Percentiles rank a stretch among this genome's conserved stretches.
These are phyloP conservation scores for Sapajus apella DNA, from an alignment of 2,113 vertebrate species.

Conservation along the genomic window DNA sequence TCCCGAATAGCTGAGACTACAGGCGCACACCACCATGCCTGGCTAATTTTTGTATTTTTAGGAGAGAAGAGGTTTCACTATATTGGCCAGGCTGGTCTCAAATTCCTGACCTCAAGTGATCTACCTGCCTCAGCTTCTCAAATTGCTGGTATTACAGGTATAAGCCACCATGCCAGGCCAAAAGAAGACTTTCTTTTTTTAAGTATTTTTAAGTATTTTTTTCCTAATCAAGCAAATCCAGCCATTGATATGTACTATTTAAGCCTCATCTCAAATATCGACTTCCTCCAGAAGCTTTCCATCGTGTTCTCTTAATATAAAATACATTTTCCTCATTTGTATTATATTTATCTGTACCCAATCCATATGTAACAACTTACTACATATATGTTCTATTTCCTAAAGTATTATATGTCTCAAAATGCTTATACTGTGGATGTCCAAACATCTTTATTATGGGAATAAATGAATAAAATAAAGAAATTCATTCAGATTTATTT, in stretches of 20 bases:
- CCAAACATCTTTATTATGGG: neutral
- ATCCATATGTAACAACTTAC: neutral
- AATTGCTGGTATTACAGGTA: no score
- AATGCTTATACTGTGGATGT: neutral
- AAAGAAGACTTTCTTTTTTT: neutral
- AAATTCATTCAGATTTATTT: neutral
- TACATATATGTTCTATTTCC: neutral
- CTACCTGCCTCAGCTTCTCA: no score
- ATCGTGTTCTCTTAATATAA: no score
- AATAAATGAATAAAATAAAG: neutral
- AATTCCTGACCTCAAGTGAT: no score
- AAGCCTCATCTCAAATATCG: neutral
- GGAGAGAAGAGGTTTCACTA: no score
- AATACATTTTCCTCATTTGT: accelerated
- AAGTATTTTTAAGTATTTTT: neutral
- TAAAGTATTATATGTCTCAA: neutral
- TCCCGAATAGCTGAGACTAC: no score
- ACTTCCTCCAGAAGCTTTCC: neutral
- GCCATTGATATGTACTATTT: neutral
- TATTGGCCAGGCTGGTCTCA: no score
- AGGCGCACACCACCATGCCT: accelerated
- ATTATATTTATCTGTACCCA: neutral
- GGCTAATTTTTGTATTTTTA: no score
- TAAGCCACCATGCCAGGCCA: no score
- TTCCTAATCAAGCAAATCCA: neutral